Evolutionary conservation across 2,888 invertebrate genomes (phyloP).

Genomic region (Hypena proboscidalis): DNA sequence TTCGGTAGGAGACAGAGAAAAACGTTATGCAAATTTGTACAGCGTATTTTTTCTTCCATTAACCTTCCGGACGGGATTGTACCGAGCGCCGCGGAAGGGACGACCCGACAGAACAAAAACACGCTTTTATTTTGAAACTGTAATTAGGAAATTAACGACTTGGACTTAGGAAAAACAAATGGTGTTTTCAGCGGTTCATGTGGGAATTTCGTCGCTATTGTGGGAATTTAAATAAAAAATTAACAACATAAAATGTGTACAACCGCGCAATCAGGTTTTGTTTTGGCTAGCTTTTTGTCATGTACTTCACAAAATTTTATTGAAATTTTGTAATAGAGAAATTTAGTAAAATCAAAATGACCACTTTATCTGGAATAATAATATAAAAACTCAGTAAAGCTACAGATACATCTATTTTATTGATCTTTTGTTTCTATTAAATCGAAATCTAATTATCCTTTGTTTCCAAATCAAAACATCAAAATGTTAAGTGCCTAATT

Average conservation of each 20-base stretch:
- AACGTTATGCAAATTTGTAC: conserved; percentile 85
- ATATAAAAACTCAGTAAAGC: too few species aligned
- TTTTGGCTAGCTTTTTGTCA: conserved; percentile 7
- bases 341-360: too few species aligned
- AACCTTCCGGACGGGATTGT: conserved; percentile 71
- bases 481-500: neutral
- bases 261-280: conserved; percentile 16
- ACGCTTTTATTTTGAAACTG: conserved; percentile 77
- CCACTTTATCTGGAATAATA: too few species aligned
- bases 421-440: too few species aligned
- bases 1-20: conserved; percentile 75
- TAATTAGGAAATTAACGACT: conserved; percentile 83
- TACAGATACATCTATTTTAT: too few species aligned
- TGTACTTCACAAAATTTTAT: too few species aligned
- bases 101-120: conserved; percentile 69
- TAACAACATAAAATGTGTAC: conserved; percentile 41
- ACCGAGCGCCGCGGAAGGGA: conserved; percentile 58
- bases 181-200: conserved; percentile 65
- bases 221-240: conserved; percentile 58
- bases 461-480: too few species aligned
- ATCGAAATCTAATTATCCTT: too few species aligned
- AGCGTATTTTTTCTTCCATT: conserved; percentile 83
- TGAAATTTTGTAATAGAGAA: too few species aligned
- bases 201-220: conserved; percentile 61
- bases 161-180: conserved; percentile 74